Base-by-base conservation (phyloP, 2,113 vertebrate species). In the Gambusia holbrooki region DNA sequence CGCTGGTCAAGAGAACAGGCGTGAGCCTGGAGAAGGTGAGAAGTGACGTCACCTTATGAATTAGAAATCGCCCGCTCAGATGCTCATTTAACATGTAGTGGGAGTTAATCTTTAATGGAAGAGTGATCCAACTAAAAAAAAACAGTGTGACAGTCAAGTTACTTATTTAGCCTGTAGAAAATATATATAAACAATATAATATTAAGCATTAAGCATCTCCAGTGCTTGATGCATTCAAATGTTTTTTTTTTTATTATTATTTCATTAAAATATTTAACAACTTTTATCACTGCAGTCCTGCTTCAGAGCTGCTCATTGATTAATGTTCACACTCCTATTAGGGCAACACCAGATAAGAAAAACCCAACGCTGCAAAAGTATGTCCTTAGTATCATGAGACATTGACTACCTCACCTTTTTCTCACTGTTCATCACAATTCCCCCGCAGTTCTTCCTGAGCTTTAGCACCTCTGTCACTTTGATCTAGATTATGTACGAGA, bases 1-100 rank as follows among this genome's bases (percentile, higher is more conserved):
- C 98, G 13, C 95, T 99, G 85, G 98, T 98, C 71, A 99, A 97
- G 94, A 96, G 98, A 91, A 99, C 98, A 35, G 97, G 98, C 7
- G 96, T 99, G 70, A 98, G 97, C 82, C 90, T 99, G 73, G 97
- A 97, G 84, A 99, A 98, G 96, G 98, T 98, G 85, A 93, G 86
- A 45, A 27, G 66, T 78, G 0, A 74, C 37, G 27, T 77, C 7
- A 62, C 54, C 30, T n/a, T 11, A 66, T 74, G 13, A 74, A 64
- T 51, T 45, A 61, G 58, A 69, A 33, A 48, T 3, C 0, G 4
- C 8, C 28, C n/a, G 22, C 40, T 63, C 32, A 45, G 70, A 28
- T 28, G 3, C 62, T 61, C 8, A n/a, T 7, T 14, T 66, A 1
- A 60, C 7, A 30, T 68, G 54, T 73, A 19, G 61, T 0, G 25